phyloP scores from a whole-genome alignment of 1,140 invertebrate species.

The Lasaia peninsularis region DNA sequence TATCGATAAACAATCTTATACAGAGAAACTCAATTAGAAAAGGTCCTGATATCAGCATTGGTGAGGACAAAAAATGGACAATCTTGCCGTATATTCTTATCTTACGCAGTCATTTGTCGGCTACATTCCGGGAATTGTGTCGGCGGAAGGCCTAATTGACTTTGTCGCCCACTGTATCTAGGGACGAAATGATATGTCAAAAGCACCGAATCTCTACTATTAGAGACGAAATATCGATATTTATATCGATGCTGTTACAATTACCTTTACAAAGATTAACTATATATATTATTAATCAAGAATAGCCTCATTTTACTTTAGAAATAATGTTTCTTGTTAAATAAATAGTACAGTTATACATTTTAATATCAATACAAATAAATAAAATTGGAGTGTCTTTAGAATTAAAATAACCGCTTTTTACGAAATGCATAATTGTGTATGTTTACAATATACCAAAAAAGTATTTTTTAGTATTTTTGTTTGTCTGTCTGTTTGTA shows the following conservation, averaged over 20 bases:
- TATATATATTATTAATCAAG: no score
- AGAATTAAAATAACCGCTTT: no score
- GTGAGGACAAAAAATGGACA: slow-evolving; percentile 54
- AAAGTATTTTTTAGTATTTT: no score
- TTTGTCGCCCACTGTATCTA: slow-evolving; percentile 55
- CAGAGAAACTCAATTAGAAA: slow-evolving; percentile 69
- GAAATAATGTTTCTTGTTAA: no score
- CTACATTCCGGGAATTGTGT: slow-evolving; percentile 70
- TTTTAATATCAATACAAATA: no score
- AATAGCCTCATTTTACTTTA: no score
- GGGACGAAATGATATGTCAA: neutral
- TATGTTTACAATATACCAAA: no score
- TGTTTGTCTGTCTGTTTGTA: no score
- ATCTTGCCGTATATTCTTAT: slow-evolving; percentile 58
- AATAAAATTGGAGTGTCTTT: no score
- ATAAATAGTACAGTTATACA: no score
- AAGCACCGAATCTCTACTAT: neutral
- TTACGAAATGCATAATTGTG: no score
- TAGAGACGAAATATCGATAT: neutral
- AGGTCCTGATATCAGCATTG: slow-evolving; percentile 62
- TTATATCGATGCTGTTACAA: neutral
- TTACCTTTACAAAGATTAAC: neutral
- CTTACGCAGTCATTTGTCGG: slow-evolving; percentile 65
- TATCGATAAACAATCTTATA: slow-evolving; percentile 55
- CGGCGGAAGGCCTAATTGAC: slow-evolving; percentile 73